Evolutionary conservation across 2,888 invertebrate species (phyloP), one percentile per base, ranked within the genome.

Genomic region (Cartodere bifasciata): DNA sequence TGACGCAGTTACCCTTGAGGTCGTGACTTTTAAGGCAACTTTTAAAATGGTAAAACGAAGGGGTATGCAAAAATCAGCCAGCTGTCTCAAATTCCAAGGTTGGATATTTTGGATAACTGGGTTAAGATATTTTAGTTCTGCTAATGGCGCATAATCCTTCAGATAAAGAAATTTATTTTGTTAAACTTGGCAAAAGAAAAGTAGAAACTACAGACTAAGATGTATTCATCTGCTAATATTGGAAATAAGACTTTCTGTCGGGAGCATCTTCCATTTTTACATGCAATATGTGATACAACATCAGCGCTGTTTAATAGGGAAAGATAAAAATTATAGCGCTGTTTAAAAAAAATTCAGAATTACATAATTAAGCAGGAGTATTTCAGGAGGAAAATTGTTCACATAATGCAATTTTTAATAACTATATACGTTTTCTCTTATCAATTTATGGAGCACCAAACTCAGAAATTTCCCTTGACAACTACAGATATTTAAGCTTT

Each of bases 151-250:
- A n/a, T n/a, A n/a, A 38, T 31, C 42, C 38, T 32, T 27, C 23
- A 35, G 35, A 41, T 29, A 41, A 42, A 33, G 42, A 24, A 17
- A 42, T 45, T 41, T 48, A 17, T 17, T 17, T 17, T 9, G 20
- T 17, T 6, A 17, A 17, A 9, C 20, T 9, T 7, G 20, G 20
- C 20, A 17, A 9, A 17, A 9, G 20, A 17, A 17, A 17, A 17
- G 20, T 17, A 20, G 6, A 20, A 20, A 7, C n/a, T 6, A 7
- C 20, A 6, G n/a, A 6, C 6, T 7, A 17, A 6, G n/a, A 17
- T 17, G 6, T 17, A 17, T 9, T 17, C 20, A 17, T 17, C 20
- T 17, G 6, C 6, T 7, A 17, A 9, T 17, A 7, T 9, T 17
- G 6, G n/a, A 6, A 6, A 17, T 7, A 7, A 17, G 6, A 17